These are phyloP conservation scores for Halcyon smyrnensis DNA, from an alignment of 2,797 vertebrate genomes.

Conservation along the genomic window DNA sequence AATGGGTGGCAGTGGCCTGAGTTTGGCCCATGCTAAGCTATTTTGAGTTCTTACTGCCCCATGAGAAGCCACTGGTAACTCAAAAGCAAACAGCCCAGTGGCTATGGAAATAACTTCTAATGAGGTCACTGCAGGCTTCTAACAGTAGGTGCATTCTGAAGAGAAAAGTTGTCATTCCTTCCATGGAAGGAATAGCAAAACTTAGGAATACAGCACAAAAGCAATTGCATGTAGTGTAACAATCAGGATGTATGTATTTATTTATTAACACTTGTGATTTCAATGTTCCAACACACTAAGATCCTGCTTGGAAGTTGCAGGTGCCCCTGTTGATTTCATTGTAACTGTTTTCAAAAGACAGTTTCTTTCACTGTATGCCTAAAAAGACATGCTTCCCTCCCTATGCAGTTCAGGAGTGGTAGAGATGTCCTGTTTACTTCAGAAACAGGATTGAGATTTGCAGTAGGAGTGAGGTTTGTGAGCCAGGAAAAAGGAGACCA, in stretches of 20 bases:
- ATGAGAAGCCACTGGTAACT: slow-evolving; percentile 46
- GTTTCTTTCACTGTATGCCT: neutral
- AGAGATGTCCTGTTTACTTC: neutral
- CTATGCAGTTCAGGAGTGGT: neutral
- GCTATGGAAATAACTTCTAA: slow-evolving; percentile 40
- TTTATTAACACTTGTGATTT: neutral
- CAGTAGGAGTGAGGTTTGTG: neutral
- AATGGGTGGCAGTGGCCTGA: neutral
- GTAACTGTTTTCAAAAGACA: neutral
- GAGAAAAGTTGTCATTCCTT: slow-evolving; percentile 16
- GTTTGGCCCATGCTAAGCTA: slow-evolving; percentile 10
- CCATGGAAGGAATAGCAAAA: neutral
- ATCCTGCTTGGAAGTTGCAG: neutral
- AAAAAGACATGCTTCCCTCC: neutral
- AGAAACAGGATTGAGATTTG: neutral
- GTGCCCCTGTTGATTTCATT: neutral
- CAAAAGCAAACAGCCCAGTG: slow-evolving; percentile 63
- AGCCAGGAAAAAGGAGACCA: neutral
- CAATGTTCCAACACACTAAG: neutral
- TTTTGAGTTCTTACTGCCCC: slow-evolving; percentile 32
- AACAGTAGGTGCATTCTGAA: slow-evolving; percentile 58
- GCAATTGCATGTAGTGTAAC: neutral
- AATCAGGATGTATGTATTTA: neutral
- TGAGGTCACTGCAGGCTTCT: slow-evolving; percentile 48
- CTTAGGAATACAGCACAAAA: neutral